A percentile compares a stretch with the other conserved stretches of the same genome.
phyloP scores from a whole-genome alignment of 1,140 invertebrate species.

The Zaprionus lachaisei region DNA sequence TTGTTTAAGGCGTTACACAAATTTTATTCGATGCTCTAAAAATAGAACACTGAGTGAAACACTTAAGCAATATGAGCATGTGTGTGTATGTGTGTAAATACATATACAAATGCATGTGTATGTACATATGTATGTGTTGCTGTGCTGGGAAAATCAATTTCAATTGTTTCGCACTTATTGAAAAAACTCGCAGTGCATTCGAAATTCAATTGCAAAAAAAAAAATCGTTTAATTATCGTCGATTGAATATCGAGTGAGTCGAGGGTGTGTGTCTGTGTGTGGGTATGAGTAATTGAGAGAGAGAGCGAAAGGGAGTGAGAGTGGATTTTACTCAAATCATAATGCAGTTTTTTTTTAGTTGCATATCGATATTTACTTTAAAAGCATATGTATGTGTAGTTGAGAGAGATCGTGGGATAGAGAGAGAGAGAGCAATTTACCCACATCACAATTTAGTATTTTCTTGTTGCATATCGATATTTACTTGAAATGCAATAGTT shows the following conservation, averaged over 20 bases:
- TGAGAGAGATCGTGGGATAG: no score
- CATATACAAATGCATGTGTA: background rate
- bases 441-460: background rate
- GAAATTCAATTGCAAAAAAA: constrained; percentile 70
- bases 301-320: background rate
- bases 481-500: no score
- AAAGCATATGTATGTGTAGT: no score
- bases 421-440: no score
- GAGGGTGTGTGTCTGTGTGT: background rate
- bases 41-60: constrained; percentile 37
- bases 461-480: no score
- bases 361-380: background rate
- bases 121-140: constrained; percentile 15
- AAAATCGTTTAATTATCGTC: constrained; percentile 74
- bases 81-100: background rate
- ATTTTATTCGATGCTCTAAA: constrained; percentile 44
- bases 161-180: constrained; percentile 72
- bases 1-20: constrained; percentile 66
- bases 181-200: constrained; percentile 47
- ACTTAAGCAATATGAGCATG: constrained; percentile 10
- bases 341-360: background rate
- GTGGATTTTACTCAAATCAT: background rate
- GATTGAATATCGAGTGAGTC: constrained; percentile 49
- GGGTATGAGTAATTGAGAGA: background rate
- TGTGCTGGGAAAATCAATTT: constrained; percentile 68